Evolutionary conservation across 2,888 invertebrate species (phyloP).

Genomic region (Spodoptera picta): DNA sequence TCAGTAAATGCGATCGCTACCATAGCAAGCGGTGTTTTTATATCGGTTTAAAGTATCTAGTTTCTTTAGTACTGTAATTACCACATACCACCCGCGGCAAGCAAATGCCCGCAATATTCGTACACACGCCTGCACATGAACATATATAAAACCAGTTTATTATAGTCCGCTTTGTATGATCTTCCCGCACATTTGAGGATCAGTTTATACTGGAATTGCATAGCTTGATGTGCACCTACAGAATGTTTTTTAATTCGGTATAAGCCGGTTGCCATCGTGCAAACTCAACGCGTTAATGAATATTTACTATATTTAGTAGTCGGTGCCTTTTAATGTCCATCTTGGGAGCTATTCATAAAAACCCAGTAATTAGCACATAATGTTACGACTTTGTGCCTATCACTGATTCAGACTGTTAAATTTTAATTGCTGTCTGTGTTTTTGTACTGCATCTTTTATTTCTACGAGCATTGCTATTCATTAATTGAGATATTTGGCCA

Average conservation of each 20-base stretch:
- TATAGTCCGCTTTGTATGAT: too few relatives aligned
- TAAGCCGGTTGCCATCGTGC: slow-evolving; percentile 63
- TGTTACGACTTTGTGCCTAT: slow-evolving; percentile 49
- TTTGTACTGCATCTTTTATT: slow-evolving; percentile 30
- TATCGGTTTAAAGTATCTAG: slow-evolving; percentile 52
- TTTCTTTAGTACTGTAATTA: slow-evolving; percentile 63
- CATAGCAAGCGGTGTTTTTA: slow-evolving; percentile 35
- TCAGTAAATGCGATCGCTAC: slow-evolving; percentile 21
- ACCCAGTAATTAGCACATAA: slow-evolving; percentile 63
- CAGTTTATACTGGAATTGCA: too few relatives aligned
- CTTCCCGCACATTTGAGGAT: too few relatives aligned
- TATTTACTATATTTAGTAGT: slow-evolving; percentile 70
- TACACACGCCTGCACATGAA: too few relatives aligned
- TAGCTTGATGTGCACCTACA: not conserved
- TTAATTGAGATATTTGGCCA: slow-evolving; percentile 7
- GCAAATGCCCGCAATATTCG: slow-evolving; percentile 53
- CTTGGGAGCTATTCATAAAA: slow-evolving; percentile 51
- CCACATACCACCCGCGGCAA: slow-evolving; percentile 65
- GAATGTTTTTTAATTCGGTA: slow-evolving; percentile 37
- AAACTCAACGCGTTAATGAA: slow-evolving; percentile 69
- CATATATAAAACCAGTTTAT: too few relatives aligned
- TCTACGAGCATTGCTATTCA: slow-evolving; percentile 11
- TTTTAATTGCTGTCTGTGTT: slow-evolving; percentile 57
- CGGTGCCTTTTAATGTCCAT: slow-evolving; percentile 61
- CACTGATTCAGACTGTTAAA: slow-evolving; percentile 36